A percentile compares a stretch with the other conserved stretches of the same genome.
Evolutionary conservation across 2,888 invertebrate species (phyloP).

Genomic region (Psococerastis gibbosa): DNA sequence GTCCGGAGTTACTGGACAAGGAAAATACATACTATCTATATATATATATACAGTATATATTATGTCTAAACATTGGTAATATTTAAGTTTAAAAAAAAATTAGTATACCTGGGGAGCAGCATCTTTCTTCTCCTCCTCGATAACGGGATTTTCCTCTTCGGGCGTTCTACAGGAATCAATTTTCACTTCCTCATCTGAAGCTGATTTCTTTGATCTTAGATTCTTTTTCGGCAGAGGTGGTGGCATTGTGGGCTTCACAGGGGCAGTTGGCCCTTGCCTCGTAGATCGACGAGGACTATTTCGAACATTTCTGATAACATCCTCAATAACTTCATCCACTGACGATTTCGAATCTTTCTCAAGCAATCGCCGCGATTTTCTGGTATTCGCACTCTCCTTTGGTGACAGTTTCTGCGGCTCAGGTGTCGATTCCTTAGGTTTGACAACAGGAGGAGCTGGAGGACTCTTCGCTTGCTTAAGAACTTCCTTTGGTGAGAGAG

Average conservation of each 20-base stretch:
- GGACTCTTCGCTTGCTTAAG: neutral
- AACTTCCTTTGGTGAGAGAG: constrained; percentile 13
- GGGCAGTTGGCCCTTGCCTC: constrained; percentile 36
- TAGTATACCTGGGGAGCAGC: too few species aligned
- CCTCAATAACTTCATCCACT: constrained; percentile 77
- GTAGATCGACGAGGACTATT: constrained; percentile 33
- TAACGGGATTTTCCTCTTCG: too few species aligned
- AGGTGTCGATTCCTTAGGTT: neutral
- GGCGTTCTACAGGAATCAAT: neutral
- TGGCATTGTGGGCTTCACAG: constrained; percentile 15
- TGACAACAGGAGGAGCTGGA: neutral
- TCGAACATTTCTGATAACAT: constrained; percentile 53
- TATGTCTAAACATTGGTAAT: too few species aligned
- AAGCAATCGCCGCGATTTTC: constrained; percentile 62
- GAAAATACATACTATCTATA: too few species aligned
- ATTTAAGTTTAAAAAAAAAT: too few species aligned
- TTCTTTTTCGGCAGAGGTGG: constrained; percentile 10
- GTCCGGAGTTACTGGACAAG: too few species aligned
- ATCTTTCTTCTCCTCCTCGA: too few species aligned
- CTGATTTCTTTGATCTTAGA: constrained; percentile 6
- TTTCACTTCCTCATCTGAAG: neutral
- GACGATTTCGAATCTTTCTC: constrained; percentile 39
- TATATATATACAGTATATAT: too few species aligned
- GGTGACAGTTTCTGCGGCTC: constrained; percentile 14
- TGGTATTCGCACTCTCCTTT: constrained; percentile 26